Base-by-base conservation (phyloP, 2,888 invertebrate genomes). In the Metellina segmentata region DNA sequence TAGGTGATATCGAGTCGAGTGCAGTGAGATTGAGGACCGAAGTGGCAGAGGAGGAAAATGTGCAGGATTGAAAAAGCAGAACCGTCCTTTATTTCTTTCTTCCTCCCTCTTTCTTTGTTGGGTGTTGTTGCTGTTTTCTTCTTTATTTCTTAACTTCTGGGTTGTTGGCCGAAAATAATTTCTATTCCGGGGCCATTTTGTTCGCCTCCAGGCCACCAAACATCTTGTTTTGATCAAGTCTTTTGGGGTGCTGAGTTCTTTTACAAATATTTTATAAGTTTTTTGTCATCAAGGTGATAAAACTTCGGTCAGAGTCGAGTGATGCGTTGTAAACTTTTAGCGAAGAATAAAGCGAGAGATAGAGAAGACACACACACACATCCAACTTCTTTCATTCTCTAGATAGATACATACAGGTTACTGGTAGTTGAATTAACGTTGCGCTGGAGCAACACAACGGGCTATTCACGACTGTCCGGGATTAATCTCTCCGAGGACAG, bases 1-100 rank as follows among this genome's bases (percentile, higher is more conserved):
- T 90, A 90, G 89, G 79, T 72, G 89, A 85, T 90, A 85, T 72
- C 77, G 89, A 70, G 69, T 78, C 72, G 78, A 85, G 83, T 74
- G 83, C 34, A 72, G 70, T 48, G 70, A 82, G 70, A 82, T 82
- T 70, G 82, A 71, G 82, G 82, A 48, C 11, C 9, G 77, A 69
- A 82, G 82, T 69, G 79, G 79, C 79, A 7, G 79, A 79, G 16
- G 69, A 79, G 79, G 61, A 82, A 82, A 82, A 49, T 82, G 69
- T 69, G 70, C 82, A 19, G 82, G 82, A 82, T 71, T 79, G 79
- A 79, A 79, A 61, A 79, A 79, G 79, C 79, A 79, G 53, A 79
- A 79, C 52, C 79, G 13, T 49, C 48, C 75, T 48, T 34, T 75
- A 75, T 20, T 16, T 48, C 75, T 9, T 11, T 7, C 48, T 1